phyloP scores from a whole-genome alignment of 2,797 vertebrate genomes.

The Synanceia verrucosa region DNA sequence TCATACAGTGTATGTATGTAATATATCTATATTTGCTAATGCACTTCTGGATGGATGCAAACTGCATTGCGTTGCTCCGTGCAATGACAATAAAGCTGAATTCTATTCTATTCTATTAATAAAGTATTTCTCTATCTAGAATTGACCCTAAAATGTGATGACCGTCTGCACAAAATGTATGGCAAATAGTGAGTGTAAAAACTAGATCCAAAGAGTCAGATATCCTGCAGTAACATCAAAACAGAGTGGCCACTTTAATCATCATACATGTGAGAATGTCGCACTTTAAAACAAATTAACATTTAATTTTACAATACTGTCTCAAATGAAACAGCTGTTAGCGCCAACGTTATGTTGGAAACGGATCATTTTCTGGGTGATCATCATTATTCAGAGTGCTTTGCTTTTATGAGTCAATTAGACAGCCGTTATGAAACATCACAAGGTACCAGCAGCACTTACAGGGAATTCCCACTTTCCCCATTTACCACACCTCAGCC shows the following conservation, averaged over 20 bases:
- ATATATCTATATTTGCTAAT: no score
- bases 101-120: no score
- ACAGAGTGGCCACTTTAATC: neutral
- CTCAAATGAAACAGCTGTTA: neutral
- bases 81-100: no score
- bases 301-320: neutral
- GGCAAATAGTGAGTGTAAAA: neutral
- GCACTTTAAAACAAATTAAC: neutral
- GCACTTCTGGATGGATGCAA: no score
- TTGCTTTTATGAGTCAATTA: constrained; percentile 53
- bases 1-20: no score
- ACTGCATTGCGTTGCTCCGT: no score
- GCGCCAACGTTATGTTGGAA: neutral
- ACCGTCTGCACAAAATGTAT: neutral
- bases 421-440: constrained; percentile 35
- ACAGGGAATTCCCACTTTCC: constrained; percentile 53
- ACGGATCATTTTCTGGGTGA: neutral
- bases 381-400: constrained; percentile 11
- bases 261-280: neutral
- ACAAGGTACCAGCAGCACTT: constrained; percentile 13
- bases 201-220: neutral
- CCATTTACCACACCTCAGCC: constrained; percentile 11
- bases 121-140: no score
- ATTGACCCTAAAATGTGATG: no score
- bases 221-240: neutral